A percentile compares a stretch with the other conserved stretches of the same genome.
These are phyloP conservation scores for Lutraria lutraria DNA, from an alignment of 2,888 invertebrate species.

Conservation along the genomic window DNA sequence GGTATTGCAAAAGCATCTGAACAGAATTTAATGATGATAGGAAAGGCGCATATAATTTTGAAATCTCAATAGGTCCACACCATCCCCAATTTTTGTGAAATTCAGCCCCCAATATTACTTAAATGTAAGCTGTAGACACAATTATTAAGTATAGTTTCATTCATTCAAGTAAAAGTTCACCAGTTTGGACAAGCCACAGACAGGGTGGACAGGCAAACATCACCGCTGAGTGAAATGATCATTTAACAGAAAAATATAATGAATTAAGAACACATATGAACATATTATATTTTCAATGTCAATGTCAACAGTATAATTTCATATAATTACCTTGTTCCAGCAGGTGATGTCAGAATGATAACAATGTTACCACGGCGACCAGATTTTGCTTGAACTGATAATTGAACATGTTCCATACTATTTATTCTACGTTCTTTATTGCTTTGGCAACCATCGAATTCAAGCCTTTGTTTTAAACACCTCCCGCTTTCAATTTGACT, in stretches of 20 bases:
- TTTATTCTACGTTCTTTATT: constrained; percentile 69
- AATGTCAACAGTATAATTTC: no score
- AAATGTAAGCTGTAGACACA: no score
- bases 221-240: not conserved
- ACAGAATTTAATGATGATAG: not conserved
- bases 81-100: no score
- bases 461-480: constrained; percentile 52
- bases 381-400: constrained; percentile 75
- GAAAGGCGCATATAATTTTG: no score
- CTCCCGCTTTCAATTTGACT: constrained; percentile 52
- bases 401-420: constrained; percentile 84
- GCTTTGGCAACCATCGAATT: constrained; percentile 72
- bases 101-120: no score
- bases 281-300: no score
- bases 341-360: constrained; percentile 82
- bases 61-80: no score
- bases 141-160: not conserved
- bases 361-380: constrained; percentile 81
- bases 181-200: not conserved
- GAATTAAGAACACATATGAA: not conserved
- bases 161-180: not conserved
- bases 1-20: not conserved
- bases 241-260: no score
- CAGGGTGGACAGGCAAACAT: not conserved
- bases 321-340: constrained; percentile 73